These are phyloP conservation scores for Numenius phaeopus DNA, from an alignment of 2,797 vertebrate genomes.

Conservation along the genomic window DNA sequence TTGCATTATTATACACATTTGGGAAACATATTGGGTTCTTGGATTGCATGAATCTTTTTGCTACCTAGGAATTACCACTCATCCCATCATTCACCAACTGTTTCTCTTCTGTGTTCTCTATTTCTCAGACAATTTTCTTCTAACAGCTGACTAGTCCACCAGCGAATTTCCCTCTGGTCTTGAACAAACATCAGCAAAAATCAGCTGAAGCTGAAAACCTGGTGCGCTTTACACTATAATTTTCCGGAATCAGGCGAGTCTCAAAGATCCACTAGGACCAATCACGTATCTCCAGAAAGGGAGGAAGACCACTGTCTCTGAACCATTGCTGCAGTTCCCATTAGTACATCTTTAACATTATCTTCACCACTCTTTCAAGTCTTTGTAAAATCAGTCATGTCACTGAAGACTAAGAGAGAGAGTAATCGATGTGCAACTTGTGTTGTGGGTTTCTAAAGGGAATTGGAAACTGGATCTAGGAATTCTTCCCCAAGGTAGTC, in stretches of 20 bases:
- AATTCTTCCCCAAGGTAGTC: background rate
- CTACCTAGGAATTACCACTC: constrained; percentile 26
- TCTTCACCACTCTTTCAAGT: background rate
- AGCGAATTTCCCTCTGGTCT: constrained; percentile 51
- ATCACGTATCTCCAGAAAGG: background rate
- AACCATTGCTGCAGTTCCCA: background rate
- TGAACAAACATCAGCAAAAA: constrained; percentile 48
- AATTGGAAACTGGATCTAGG: background rate
- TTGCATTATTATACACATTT: background rate
- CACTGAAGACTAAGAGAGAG: background rate
- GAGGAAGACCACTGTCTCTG: background rate
- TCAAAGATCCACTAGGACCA: background rate
- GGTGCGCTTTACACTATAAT: constrained; percentile 1
- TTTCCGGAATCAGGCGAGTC: constrained; percentile 12
- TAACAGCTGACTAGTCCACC: background rate
- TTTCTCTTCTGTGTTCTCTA: constrained; percentile 13
- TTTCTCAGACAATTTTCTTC: constrained; percentile 54
- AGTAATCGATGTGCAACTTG: background rate
- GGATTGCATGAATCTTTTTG: background rate
- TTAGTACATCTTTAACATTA: background rate
- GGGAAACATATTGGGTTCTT: background rate
- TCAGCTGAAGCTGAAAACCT: constrained; percentile 23
- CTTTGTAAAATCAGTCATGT: background rate
- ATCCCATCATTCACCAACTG: constrained; percentile 3
- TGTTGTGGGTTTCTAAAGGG: background rate